These are phyloP conservation scores for Anhinga rufa DNA, from an alignment of 2,113 vertebrate species.

Conservation along the genomic window DNA sequence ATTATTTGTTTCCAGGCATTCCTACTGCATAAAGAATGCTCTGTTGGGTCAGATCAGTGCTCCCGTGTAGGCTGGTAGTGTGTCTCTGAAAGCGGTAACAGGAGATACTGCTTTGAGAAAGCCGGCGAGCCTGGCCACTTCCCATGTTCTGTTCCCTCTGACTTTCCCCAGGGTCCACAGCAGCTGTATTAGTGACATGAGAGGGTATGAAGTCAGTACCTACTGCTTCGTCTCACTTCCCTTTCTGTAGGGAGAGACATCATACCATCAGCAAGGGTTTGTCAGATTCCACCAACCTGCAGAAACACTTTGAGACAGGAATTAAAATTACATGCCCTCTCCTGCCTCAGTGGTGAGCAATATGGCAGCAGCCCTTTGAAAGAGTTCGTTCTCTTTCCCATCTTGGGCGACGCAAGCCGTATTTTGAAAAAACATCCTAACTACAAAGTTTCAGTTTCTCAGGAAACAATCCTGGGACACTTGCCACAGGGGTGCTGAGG, in stretches of 20 bases:
- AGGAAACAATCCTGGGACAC: not conserved
- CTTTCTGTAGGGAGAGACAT: not conserved
- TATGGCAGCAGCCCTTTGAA: not conserved
- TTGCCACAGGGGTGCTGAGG: no score
- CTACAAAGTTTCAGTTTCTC: not conserved
- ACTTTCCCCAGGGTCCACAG: not conserved
- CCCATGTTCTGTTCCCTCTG: not conserved
- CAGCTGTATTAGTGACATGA: not conserved
- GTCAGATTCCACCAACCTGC: not conserved
- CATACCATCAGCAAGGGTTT: not conserved
- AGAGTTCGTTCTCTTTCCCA: not conserved
- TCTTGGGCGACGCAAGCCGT: accelerated
- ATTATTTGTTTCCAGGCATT: not conserved
- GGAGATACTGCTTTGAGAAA: not conserved
- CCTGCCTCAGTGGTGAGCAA: not conserved
- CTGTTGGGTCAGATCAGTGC: not conserved
- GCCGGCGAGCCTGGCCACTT: not conserved
- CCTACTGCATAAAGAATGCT: not conserved
- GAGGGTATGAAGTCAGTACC: not conserved
- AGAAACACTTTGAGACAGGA: not conserved
- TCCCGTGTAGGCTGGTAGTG: not conserved
- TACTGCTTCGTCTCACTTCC: not conserved
- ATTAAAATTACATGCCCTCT: not conserved
- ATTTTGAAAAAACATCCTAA: not conserved
- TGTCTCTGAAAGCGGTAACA: not conserved